Evolutionary conservation across 2,888 invertebrate species (phyloP).

Genomic region (Microplitis manilae): DNA sequence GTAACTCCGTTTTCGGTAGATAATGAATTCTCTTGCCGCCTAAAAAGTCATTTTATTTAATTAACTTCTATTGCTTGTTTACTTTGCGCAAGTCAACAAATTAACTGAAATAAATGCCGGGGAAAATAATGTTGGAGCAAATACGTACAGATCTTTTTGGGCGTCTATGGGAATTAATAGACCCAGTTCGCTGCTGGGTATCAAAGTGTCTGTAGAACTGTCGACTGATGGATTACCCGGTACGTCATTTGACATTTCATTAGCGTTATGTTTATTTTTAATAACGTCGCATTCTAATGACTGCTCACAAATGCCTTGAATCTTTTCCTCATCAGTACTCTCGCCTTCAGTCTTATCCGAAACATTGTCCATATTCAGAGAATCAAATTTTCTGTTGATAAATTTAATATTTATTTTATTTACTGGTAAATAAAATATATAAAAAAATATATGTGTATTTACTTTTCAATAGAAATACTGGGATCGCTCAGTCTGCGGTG

Average conservation of each 20-base stretch:
- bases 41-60: slow-evolving; percentile 40
- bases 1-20: slow-evolving; percentile 54
- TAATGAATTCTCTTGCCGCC: slow-evolving; percentile 53
- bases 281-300: slow-evolving; percentile 52
- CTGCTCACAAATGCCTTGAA: slow-evolving; percentile 47
- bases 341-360: slow-evolving; percentile 58
- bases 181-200: slow-evolving; percentile 65
- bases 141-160: slow-evolving; percentile 63
- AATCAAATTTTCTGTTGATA: slow-evolving; percentile 66
- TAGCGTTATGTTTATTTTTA: slow-evolving; percentile 56
- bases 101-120: not conserved
- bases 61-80: not conserved
- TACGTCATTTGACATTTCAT: slow-evolving; percentile 60
- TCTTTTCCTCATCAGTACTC: slow-evolving; percentile 54
- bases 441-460: slow-evolving; percentile 58
- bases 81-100: not conserved
- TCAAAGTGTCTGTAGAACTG: slow-evolving; percentile 75
- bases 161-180: slow-evolving; percentile 48
- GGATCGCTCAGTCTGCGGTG: slow-evolving; percentile 90
- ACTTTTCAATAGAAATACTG: slow-evolving; percentile 84
- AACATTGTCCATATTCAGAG: slow-evolving; percentile 63
- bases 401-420: not conserved
- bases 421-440: slow-evolving; percentile 9
- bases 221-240: slow-evolving; percentile 71
- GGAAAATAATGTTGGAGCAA: not conserved